phyloP scores from a whole-genome alignment of 2,113 vertebrate genomes.

The Microtus ochrogaster region DNA sequence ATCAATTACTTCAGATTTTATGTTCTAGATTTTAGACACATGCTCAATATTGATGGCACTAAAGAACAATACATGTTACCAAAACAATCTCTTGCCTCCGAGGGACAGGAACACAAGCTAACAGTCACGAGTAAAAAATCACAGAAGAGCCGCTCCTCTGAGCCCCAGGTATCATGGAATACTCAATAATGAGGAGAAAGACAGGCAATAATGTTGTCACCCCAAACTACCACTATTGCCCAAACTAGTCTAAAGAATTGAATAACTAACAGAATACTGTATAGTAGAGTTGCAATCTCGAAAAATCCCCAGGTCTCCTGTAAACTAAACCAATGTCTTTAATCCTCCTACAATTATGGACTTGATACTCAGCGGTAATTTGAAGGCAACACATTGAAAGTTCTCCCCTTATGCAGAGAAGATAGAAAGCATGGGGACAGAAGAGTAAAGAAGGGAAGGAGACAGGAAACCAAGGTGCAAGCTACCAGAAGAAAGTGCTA shows the following conservation, averaged over 20 bases:
- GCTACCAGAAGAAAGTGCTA: background rate
- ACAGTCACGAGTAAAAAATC: background rate
- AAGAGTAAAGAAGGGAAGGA: background rate
- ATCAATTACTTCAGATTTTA: background rate
- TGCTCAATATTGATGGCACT: background rate
- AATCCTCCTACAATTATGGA: background rate
- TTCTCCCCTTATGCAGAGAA: background rate
- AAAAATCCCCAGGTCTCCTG: background rate
- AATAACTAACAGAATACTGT: background rate
- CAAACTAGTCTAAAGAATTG: background rate
- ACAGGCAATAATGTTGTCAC: background rate
- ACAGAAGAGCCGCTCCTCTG: background rate
- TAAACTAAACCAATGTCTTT: background rate
- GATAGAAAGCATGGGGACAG: rapidly evolving
- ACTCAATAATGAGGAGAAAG: background rate
- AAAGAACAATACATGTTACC: background rate
- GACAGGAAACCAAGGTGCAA: background rate
- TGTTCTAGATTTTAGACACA: background rate
- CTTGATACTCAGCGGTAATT: background rate
- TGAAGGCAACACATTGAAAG: background rate
- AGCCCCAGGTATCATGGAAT: too few species aligned
- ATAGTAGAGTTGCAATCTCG: background rate
- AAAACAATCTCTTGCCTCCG: background rate
- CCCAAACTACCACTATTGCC: background rate
- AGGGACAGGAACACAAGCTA: background rate